phyloP scores from a whole-genome alignment of 2,797 vertebrate species.

The Streptopelia turtur region DNA sequence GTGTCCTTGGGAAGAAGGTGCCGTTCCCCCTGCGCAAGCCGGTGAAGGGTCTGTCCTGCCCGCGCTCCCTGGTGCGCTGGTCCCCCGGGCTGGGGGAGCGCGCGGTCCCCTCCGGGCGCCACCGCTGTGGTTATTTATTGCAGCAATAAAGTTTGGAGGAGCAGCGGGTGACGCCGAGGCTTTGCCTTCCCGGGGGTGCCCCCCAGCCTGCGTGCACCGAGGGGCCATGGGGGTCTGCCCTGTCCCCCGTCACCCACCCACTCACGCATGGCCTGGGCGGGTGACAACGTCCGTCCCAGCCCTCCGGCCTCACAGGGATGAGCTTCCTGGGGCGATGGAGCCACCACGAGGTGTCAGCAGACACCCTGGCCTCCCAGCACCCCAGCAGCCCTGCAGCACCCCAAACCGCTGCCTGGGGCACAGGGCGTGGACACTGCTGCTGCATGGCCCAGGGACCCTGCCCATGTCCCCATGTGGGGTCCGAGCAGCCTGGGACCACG shows the following conservation, averaged over 20 bases:
- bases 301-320: background rate
- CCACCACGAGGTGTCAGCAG: constrained; percentile 37
- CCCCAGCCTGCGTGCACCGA: rapidly evolving
- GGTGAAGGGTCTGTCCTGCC: background rate
- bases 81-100: background rate
- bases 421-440: rapidly evolving
- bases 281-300: rapidly evolving
- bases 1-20: background rate
- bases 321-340: background rate
- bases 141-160: constrained; percentile 59
- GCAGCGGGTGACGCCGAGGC: background rate
- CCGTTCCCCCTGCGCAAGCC: background rate
- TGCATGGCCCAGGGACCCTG: rapidly evolving
- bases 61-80: background rate
- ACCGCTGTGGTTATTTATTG: constrained; percentile 31
- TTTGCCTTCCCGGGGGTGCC: background rate
- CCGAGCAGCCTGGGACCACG: too few species aligned
- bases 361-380: background rate
- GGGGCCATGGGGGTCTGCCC: background rate
- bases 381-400: background rate
- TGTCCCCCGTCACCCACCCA: background rate
- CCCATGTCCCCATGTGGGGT: too few species aligned
- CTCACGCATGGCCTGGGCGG: rapidly evolving
- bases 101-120: background rate
- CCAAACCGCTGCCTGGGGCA: background rate